Conservation (phyloP, 2,888 invertebrate genomes). For the Caenorhabditis afra region DNA sequence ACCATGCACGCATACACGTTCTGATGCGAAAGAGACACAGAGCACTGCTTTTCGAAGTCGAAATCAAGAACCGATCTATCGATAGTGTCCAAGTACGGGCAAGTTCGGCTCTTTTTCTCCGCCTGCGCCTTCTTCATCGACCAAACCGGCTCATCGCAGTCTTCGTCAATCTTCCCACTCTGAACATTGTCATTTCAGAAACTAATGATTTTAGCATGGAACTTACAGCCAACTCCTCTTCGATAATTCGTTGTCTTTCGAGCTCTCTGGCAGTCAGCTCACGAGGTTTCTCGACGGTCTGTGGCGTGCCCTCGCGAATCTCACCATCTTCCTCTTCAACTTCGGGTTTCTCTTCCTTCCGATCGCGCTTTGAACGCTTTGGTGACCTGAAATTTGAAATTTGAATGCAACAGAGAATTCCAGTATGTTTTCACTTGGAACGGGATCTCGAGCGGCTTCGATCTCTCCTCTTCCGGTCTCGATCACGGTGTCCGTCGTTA, state of each 20-base stretch:
- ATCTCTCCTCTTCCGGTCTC: conserved; percentile 38
- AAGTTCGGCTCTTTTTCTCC: conserved; percentile 81
- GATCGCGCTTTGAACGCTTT: conserved; percentile 32
- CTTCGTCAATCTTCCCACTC: conserved; percentile 60
- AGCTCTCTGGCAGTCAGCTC: conserved; percentile 64
- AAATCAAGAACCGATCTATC: conserved; percentile 95
- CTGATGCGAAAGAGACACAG: conserved; percentile 95
- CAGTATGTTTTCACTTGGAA: conserved; percentile 23
- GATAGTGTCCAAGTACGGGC: conserved; percentile 98
- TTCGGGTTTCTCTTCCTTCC: conserved; percentile 22
- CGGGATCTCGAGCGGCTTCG: conserved; percentile 36
- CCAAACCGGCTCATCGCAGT: conserved; percentile 75
- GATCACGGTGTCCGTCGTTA: conserved; percentile 25
- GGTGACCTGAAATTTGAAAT: conserved; percentile 36
- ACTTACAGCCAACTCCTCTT: conserved; percentile 58
- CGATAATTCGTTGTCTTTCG: conserved; percentile 63
- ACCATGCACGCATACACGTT: conserved; percentile 99
- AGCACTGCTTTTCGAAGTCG: conserved; percentile 99
- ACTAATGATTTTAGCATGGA: not conserved
- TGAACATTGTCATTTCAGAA: conserved; percentile 13
- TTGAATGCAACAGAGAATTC: not conserved
- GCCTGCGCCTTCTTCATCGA: conserved; percentile 76
- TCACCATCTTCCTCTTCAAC: conserved; percentile 41
- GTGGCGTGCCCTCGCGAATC: conserved; percentile 47
- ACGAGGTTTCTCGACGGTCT: conserved; percentile 26